Evolutionary conservation across 2,113 vertebrate species (phyloP).

Genomic region (Saguinus midas): DNA sequence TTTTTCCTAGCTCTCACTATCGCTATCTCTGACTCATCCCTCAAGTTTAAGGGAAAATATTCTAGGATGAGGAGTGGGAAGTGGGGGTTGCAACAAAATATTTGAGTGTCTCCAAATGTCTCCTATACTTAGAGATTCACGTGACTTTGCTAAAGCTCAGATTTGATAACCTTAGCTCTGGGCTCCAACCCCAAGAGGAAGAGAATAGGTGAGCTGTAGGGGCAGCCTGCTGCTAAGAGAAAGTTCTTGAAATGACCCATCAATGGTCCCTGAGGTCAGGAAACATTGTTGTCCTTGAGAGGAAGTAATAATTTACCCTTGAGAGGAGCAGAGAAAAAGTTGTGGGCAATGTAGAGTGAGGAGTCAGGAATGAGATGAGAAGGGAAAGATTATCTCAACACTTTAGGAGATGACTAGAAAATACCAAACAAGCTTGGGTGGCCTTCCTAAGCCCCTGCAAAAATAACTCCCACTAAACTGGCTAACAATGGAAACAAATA

Average conservation of each 20-base stretch:
- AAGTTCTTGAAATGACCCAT: background rate
- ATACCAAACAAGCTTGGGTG: conserved; percentile 39
- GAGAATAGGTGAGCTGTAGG: background rate
- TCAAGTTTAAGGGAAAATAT: conserved; percentile 65
- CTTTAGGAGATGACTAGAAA: conserved; percentile 22
- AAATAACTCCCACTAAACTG: conserved; percentile 3
- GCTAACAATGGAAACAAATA: conserved; percentile 33
- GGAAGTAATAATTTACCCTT: conserved; percentile 20
- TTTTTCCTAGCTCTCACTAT: conserved; percentile 82
- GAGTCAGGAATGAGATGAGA: background rate
- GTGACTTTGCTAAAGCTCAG: conserved; percentile 26
- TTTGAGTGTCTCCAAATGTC: conserved; percentile 73
- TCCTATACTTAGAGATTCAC: conserved; percentile 31
- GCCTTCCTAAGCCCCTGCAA: background rate
- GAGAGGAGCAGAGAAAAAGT: background rate
- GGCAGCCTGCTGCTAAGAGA: background rate
- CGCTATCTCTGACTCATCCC: conserved; percentile 83
- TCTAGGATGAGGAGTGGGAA: conserved; percentile 30
- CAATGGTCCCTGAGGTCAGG: background rate
- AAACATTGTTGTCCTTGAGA: background rate
- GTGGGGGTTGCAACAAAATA: conserved; percentile 72
- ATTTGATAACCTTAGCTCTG: conserved; percentile 38
- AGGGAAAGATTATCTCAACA: background rate
- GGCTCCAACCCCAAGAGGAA: background rate
- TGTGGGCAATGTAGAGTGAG: background rate